Evolutionary conservation across 2,113 vertebrate genomes (phyloP), one percentile per base, ranked within the genome.

Genomic region (Centropus bengalensis): DNA sequence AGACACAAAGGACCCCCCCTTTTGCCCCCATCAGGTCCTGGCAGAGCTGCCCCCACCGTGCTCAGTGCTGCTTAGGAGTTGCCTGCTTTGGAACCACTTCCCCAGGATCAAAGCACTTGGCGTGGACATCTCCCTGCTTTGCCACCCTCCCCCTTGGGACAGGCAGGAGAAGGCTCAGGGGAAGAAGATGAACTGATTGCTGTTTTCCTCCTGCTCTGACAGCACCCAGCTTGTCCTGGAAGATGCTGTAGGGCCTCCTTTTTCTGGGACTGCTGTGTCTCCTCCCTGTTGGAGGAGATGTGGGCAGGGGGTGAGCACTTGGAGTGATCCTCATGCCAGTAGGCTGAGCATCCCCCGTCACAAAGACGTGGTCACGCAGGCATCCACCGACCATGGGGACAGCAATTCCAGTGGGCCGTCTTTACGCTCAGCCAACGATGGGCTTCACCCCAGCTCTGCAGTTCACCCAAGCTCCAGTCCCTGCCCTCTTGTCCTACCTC

Each of bases 21-120:
- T 33, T 4, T 49, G 51, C 70, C 17, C 47, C 54, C 36, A 38
- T 12, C n/a, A 19, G 17, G 27, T 28, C 30, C 77, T 70, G 71
- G 30, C 81, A 80, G 81, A 76, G 63, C 38, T 60, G 54, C 36
- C 19, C 54, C 49, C 74, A 13, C 20, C 24, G 20, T 40, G 49
- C 27, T 62, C 36, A 84, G 40, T 9, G 32, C n/a, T 47, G 47
- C 75, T 47, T 3, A 12, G 42, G 49, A 87, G 47, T 67, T 63
- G 23, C 36, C 55, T 45, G 42, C 64, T 36, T 33, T 18, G 27
- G 38, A 81, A 30, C 28, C 59, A 4, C 24, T 8, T 49, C 27
- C 23, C 21, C 0, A 0, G 40, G 64, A 45, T 2, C 36, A 66
- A 60, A 85, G 44, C 3, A 5, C 47, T 36, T 10, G 45, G 45